A percentile compares a stretch with the other conserved stretches of the same genome.
Conservation (phyloP, 2,113 vertebrate species). For the Spea multiplicata region DNA sequence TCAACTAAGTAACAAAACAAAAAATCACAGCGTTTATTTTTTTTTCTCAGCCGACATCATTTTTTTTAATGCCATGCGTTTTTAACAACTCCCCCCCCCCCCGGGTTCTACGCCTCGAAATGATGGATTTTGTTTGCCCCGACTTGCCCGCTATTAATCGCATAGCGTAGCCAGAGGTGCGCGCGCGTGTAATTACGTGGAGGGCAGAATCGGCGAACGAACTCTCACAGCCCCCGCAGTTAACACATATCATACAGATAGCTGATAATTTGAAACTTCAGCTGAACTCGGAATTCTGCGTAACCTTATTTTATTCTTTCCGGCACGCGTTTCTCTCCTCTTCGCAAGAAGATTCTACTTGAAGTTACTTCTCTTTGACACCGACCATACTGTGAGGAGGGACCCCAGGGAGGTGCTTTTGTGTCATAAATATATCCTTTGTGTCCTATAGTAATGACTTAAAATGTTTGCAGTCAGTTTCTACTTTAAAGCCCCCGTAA, state of each 20-base stretch:
- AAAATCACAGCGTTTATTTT: neutral
- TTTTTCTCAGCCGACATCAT: neutral
- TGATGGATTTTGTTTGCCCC: constrained; percentile 27
- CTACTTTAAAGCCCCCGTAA: constrained; percentile 22
- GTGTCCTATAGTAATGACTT: constrained; percentile 30
- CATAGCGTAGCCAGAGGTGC: constrained; percentile 13
- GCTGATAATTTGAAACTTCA: neutral
- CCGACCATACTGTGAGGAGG: neutral
- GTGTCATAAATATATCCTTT: constrained; percentile 14
- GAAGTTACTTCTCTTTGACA: constrained; percentile 21
- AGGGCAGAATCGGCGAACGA: constrained; percentile 14
- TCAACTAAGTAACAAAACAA: neutral
- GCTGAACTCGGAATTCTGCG: neutral
- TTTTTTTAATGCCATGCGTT: neutral
- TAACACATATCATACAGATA: constrained; percentile 2
- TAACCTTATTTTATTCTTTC: constrained; percentile 14
- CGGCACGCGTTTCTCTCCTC: neutral
- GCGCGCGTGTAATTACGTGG: constrained; percentile 29
- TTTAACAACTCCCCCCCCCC: neutral
- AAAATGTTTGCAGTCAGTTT: constrained; percentile 29
- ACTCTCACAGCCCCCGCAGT: constrained; percentile 26
- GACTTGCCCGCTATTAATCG: constrained; percentile 14
- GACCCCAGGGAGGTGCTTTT: neutral
- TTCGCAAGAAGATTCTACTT: neutral
- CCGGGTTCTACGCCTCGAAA: neutral